phyloP scores from a whole-genome alignment of 2,888 invertebrate genomes.

The Elysia crispata region DNA sequence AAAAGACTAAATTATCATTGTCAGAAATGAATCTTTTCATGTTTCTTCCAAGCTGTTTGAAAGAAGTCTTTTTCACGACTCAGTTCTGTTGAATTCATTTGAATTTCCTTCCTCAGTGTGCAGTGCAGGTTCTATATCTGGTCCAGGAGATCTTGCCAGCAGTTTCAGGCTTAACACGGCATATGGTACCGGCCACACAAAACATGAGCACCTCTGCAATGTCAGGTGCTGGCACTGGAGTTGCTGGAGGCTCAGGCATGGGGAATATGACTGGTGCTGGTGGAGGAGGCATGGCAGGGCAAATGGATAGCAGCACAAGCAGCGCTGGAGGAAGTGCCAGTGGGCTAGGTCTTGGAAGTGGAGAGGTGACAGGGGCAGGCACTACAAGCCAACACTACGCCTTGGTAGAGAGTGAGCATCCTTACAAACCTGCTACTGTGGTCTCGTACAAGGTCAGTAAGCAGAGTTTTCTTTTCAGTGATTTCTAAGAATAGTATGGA shows the following conservation, averaged over 20 bases:
- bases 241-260: constrained; percentile 91
- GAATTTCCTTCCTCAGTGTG: constrained; percentile 69
- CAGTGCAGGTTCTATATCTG: constrained; percentile 88
- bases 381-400: constrained; percentile 93
- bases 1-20: no score
- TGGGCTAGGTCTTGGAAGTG: neutral
- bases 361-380: constrained; percentile 13
- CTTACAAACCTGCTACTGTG: constrained; percentile 86
- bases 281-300: constrained; percentile 55
- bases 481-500: neutral
- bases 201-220: constrained; percentile 63
- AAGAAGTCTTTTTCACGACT: no score
- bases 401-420: constrained; percentile 96
- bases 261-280: constrained; percentile 79
- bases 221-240: constrained; percentile 55
- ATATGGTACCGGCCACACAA: constrained; percentile 78
- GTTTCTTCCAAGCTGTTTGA: no score
- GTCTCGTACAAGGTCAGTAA: constrained; percentile 86
- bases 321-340: constrained; percentile 39
- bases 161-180: constrained; percentile 89
- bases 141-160: constrained; percentile 93
- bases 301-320: constrained; percentile 68
- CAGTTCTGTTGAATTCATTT: no score
- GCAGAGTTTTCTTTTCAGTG: neutral
- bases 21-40: no score